phyloP scores from a whole-genome alignment of 2,888 invertebrate genomes.

The Copidosoma aretas region DNA sequence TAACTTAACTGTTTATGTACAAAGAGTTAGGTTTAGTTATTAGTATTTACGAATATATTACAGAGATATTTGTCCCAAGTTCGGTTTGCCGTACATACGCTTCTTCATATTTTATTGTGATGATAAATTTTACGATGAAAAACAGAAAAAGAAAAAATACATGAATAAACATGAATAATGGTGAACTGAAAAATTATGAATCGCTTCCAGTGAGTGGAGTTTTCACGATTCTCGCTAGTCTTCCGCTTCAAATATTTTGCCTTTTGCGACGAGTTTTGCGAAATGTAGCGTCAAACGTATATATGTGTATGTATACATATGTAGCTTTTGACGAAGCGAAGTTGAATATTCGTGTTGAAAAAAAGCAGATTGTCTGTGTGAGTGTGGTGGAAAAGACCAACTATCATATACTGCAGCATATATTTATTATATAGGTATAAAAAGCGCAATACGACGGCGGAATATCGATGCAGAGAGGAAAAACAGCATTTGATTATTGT shows the following conservation, averaged over 20 bases:
- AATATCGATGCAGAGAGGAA: constrained; percentile 5
- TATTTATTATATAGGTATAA: background rate
- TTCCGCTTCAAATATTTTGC: constrained; percentile 5
- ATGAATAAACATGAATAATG: background rate
- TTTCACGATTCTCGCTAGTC: constrained; percentile 32
- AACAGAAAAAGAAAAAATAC: constrained; percentile 17
- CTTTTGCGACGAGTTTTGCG: constrained; percentile 4
- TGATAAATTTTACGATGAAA: too few relatives aligned
- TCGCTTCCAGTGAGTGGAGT: constrained; percentile 31
- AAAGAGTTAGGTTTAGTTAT: background rate
- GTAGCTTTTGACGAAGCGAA: constrained; percentile 11
- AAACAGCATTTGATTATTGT: constrained; percentile 14
- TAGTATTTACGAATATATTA: background rate
- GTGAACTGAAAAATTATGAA: constrained; percentile 15
- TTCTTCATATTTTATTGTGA: background rate
- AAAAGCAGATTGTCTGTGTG: constrained; percentile 26
- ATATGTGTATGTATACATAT: constrained; percentile 8
- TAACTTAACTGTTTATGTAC: background rate
- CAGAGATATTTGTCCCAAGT: constrained; percentile 17
- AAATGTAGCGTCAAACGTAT: constrained; percentile 4
- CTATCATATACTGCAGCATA: constrained; percentile 29
- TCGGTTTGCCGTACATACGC: constrained; percentile 25
- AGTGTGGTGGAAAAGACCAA: constrained; percentile 4
- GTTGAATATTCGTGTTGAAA: constrained; percentile 4
- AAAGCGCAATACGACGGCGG: constrained; percentile 27